Base-by-base conservation (phyloP, 2,797 vertebrate species). In the Babyrousa celebensis region DNA sequence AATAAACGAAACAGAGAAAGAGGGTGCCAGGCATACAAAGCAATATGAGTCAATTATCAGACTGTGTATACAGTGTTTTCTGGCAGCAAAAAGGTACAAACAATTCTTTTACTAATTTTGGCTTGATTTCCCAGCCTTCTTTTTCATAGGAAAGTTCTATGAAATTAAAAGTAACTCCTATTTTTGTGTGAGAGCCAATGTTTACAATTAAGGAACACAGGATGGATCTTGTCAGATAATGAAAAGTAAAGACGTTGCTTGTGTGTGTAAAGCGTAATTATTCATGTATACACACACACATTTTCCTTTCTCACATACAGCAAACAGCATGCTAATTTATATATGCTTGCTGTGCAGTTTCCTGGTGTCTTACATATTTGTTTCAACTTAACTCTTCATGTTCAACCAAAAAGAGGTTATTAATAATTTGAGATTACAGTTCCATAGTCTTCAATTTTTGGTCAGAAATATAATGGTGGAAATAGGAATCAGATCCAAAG, bases 401-500 rank as follows among this genome's bases (percentile, higher is more conserved):
- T 72, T 75, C 40, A 89, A 67, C 71, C 40, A 43, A 83, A 96
- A 94, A 20, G 11, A 29, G 16, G 5, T 84, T 79, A 89, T 77
- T 96, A 77, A 85, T 92, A 83, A 92, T 62, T 62, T 86, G 86
- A 97, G 21, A 94, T 93, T 84, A 84, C 16, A 60, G 5, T 63
- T 62, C 56, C 25, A n/a, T 14, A 4, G 29, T 16, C 74, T 63
- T 56, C 92, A 36, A 80, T 70, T 93, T 93, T 75, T 58, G 2
- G 16, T 91, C 68, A 88, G 80, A 87, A 88, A 95, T 67, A 56
- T 9, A 96, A 89, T 60, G 16, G 54, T 94, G 62, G 40, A 80
- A 83, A 75, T 27, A 91, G 63, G 60, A 87, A 95, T 85, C 23
- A 67, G 29, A 90, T 67, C 25, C 32, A 88, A 67, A 87, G 27